Evolutionary conservation across 37 sponge, comb jelly and placozoan genomes (phyloP).

Genomic region (Lycopodina hypogea): DNA sequence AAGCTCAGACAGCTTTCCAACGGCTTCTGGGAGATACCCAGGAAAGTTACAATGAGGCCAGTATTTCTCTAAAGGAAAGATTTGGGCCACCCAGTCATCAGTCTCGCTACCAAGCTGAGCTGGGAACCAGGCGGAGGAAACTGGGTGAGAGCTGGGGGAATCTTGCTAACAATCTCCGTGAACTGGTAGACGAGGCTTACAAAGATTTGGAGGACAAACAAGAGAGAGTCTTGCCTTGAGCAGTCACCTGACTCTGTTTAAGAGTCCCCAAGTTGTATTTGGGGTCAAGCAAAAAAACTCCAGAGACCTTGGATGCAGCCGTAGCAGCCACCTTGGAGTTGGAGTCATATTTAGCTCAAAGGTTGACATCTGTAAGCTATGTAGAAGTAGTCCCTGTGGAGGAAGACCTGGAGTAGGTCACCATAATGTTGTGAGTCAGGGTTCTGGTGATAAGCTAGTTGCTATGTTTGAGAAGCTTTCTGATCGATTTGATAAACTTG

Average conservation of each 20-base stretch:
- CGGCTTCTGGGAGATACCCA: not conserved
- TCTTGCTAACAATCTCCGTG: constrained; percentile 24
- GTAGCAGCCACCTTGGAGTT: constrained; percentile 54
- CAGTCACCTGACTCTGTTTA: constrained; percentile 6
- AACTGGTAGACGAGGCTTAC: constrained; percentile 40
- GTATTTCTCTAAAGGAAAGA: constrained; percentile 24
- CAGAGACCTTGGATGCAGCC: constrained; percentile 36
- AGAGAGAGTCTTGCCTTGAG: constrained; percentile 27
- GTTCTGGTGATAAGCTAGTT: not conserved
- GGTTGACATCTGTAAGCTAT: not conserved
- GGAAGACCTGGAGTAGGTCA: not conserved
- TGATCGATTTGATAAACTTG: constrained; percentile 24
- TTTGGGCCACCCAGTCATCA: constrained; percentile 38
- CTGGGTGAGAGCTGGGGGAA: constrained; percentile 42
- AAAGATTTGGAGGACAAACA: constrained; percentile 30
- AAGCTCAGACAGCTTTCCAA: constrained; percentile 29
- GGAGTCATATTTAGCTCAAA: constrained; percentile 27
- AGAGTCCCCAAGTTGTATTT: constrained; percentile 30
- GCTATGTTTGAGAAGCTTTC: not conserved
- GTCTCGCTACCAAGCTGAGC: constrained; percentile 40
- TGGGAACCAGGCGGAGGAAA: constrained; percentile 28
- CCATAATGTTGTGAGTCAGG: not conserved
- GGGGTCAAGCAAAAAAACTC: constrained; percentile 41
- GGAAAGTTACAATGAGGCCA: not conserved
- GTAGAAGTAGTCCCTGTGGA: not conserved